These are phyloP conservation scores for Enteromius unitaeniatus DNA, from an alignment of 2,797 vertebrate genomes.

Conservation along the genomic window DNA sequence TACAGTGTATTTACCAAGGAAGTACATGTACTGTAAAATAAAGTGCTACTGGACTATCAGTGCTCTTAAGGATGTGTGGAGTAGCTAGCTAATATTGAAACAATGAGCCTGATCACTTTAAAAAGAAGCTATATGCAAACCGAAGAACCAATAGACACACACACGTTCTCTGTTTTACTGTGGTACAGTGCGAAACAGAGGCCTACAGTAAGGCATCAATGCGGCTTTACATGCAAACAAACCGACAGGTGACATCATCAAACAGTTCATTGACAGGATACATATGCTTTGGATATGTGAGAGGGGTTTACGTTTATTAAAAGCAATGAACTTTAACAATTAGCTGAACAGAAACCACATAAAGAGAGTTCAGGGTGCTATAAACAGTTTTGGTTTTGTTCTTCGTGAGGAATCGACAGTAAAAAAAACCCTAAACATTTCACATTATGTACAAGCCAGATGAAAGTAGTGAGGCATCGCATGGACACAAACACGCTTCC, in stretches of 20 bases:
- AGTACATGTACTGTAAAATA: no score
- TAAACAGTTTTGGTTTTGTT: slow-evolving; percentile 36
- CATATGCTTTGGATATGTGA: slow-evolving; percentile 54
- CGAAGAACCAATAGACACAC: slow-evolving; percentile 27
- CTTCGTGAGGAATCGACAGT: neutral
- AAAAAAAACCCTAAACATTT: slow-evolving; percentile 15
- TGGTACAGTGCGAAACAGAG: slow-evolving; percentile 57
- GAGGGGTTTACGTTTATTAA: slow-evolving; percentile 50
- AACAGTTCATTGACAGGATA: slow-evolving; percentile 17
- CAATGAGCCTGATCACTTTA: neutral
- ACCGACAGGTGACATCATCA: slow-evolving; percentile 40
- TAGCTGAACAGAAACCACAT: slow-evolving; percentile 9
- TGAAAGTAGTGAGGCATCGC: slow-evolving; percentile 14
- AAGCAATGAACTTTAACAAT: slow-evolving; percentile 24
- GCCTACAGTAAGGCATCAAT: slow-evolving; percentile 53
- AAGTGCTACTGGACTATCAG: slow-evolving; percentile 30
- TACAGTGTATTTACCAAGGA: no score
- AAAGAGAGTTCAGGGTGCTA: slow-evolving; percentile 23
- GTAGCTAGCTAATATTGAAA: slow-evolving; percentile 25
- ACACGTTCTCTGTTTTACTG: slow-evolving; percentile 54
- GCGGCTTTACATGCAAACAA: slow-evolving; percentile 54
- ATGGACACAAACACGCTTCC: neutral
- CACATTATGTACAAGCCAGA: slow-evolving; percentile 28
- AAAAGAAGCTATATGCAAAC: slow-evolving; percentile 1
- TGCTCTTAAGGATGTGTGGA: slow-evolving; percentile 48